These are phyloP conservation scores for Lutjanus argentimaculatus DNA, from an alignment of 2,797 vertebrate genomes.

Conservation along the genomic window DNA sequence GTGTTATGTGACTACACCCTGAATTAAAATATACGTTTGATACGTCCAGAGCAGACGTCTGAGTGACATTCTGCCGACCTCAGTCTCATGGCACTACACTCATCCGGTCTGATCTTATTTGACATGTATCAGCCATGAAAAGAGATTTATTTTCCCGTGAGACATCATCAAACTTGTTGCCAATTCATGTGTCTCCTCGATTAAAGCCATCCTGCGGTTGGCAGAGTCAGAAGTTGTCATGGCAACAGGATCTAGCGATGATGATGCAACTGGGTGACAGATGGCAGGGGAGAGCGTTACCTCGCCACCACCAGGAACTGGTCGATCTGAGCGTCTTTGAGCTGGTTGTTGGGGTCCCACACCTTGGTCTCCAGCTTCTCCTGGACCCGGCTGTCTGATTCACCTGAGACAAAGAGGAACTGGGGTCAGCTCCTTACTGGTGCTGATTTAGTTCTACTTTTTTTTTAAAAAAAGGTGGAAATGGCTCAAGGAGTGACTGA, in stretches of 20 bases:
- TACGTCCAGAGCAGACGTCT: not conserved
- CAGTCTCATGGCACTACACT: not conserved
- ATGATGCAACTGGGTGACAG: slow-evolving; percentile 49
- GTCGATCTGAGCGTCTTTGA: slow-evolving; percentile 96
- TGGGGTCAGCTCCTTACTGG: accelerated
- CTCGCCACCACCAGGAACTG: slow-evolving; percentile 97
- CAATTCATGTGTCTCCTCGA: slow-evolving; percentile 19
- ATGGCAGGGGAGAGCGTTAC: slow-evolving; percentile 78
- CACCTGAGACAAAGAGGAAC: slow-evolving; percentile 75
- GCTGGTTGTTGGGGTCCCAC: slow-evolving; percentile 95
- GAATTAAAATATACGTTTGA: not conserved
- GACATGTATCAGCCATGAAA: not conserved
- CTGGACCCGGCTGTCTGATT: slow-evolving; percentile 91
- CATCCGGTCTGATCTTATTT: not conserved
- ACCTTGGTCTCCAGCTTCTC: slow-evolving; percentile 97
- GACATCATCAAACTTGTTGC: slow-evolving; percentile 24
- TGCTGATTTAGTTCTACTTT: not conserved
- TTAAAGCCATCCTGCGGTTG: slow-evolving; percentile 28
- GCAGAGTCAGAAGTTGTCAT: slow-evolving; percentile 43
- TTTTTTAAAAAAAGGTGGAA: not conserved
- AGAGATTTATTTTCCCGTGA: not conserved
- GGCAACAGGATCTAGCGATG: slow-evolving; percentile 47
- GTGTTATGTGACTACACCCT: not conserved
- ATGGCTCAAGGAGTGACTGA: not conserved
- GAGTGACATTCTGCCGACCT: not conserved